Evolutionary conservation across 2,888 invertebrate species (phyloP).

Genomic region (Lasioglossum morio): DNA sequence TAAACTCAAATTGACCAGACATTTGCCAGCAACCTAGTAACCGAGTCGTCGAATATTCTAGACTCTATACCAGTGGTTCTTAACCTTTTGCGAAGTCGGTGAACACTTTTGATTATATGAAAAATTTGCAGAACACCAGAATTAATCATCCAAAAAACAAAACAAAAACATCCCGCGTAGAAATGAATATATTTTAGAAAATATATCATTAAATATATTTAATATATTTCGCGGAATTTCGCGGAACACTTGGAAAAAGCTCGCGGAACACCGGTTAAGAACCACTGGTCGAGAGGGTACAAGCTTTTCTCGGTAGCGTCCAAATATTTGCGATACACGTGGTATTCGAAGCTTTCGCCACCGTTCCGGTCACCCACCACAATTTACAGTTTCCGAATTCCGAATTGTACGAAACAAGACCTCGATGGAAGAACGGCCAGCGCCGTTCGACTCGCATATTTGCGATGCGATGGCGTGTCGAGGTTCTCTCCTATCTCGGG

Average conservation of each 20-base stretch:
- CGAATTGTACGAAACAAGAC: not conserved
- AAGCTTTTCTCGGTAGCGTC: not conserved
- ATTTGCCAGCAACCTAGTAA: not conserved
- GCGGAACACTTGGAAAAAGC: no score
- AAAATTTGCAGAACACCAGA: no score
- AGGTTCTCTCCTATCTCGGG: constrained; percentile 44
- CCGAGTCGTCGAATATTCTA: not conserved
- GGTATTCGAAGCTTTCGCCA: not conserved
- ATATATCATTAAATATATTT: no score
- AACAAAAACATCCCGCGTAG: no score
- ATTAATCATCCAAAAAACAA: no score
- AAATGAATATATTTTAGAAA: no score
- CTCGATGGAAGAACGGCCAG: constrained; percentile 4
- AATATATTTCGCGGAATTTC: no score
- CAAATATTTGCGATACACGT: not conserved
- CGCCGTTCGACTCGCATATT: constrained; percentile 50
- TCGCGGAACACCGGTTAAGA: no score
- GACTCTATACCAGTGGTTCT: not conserved
- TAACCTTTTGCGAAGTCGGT: no score
- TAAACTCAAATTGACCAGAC: not conserved
- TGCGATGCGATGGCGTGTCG: constrained; percentile 64
- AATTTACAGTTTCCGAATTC: not conserved
- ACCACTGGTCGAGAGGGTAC: not conserved
- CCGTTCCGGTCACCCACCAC: not conserved
- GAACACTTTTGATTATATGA: no score